Percentiles rank a stretch among this genome's conserved stretches.
Evolutionary conservation across 2,888 invertebrate genomes (phyloP).

Genomic region (Lordiphosa fenestrarum): DNA sequence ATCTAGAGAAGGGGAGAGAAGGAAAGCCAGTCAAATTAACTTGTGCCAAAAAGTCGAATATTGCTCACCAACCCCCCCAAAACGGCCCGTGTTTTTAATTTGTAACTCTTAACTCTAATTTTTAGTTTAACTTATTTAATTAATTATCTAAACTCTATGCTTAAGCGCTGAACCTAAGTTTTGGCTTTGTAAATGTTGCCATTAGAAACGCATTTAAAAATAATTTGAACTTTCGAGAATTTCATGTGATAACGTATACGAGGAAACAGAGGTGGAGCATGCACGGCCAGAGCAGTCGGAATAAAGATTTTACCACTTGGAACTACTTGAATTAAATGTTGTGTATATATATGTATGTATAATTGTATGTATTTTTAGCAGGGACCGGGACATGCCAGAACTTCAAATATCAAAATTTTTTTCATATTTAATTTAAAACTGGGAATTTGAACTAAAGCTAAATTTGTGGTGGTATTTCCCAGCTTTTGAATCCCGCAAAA

Average conservation of each 20-base stretch:
- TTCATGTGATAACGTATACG: slow-evolving; percentile 74
- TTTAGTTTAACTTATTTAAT: slow-evolving; percentile 51
- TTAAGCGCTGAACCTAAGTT: slow-evolving; percentile 52
- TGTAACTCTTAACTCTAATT: slow-evolving; percentile 34
- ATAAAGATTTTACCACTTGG: too few relatives aligned
- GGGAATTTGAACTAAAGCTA: too few relatives aligned
- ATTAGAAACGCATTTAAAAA: slow-evolving; percentile 68
- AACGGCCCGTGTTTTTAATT: slow-evolving; percentile 7
- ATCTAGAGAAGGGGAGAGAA: slow-evolving; percentile 40
- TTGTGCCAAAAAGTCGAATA: slow-evolving; percentile 77
- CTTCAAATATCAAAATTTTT: too few relatives aligned
- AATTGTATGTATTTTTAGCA: slow-evolving; percentile 3
- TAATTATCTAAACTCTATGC: slow-evolving; percentile 35
- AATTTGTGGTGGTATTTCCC: too few relatives aligned
- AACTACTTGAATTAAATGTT: slow-evolving; percentile 38
- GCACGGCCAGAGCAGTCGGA: slow-evolving; percentile 7
- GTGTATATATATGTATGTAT: slow-evolving; percentile 21
- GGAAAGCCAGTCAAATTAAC: slow-evolving; percentile 68
- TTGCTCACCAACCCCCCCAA: slow-evolving; percentile 53
- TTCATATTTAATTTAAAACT: too few relatives aligned
- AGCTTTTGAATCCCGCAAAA: too few relatives aligned
- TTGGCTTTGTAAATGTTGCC: slow-evolving; percentile 73
- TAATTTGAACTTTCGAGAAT: slow-evolving; percentile 62
- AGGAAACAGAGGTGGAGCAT: slow-evolving; percentile 17
- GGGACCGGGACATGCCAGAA: too few relatives aligned